phyloP scores from a whole-genome alignment of 2,888 invertebrate species.

The Theretra japonica region DNA sequence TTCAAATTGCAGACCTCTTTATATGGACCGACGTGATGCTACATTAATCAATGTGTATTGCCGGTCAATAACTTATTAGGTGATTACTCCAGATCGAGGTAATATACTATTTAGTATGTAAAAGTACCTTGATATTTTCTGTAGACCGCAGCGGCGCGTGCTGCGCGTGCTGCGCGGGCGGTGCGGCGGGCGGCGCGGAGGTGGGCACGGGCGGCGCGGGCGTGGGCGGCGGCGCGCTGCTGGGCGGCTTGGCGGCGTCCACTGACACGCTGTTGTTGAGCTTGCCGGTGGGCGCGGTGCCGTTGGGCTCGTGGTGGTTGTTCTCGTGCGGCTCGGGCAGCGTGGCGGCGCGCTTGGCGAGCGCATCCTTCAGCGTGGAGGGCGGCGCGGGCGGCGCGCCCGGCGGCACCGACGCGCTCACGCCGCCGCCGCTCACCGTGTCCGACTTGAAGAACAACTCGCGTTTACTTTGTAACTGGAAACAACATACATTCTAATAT shows the following conservation, averaged over 20 bases:
- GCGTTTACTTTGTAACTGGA: slow-evolving; percentile 92
- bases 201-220: slow-evolving; percentile 79
- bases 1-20: not conserved
- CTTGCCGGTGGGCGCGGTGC: slow-evolving; percentile 62
- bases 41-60: not conserved
- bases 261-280: slow-evolving; percentile 76
- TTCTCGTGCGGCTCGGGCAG: slow-evolving; percentile 76
- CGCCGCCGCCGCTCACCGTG: slow-evolving; percentile 83
- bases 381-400: slow-evolving; percentile 77
- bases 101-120: too few relatives aligned
- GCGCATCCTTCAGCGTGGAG: slow-evolving; percentile 80
- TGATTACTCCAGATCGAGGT: not conserved
- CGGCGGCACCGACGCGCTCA: slow-evolving; percentile 69
- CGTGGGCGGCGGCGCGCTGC: slow-evolving; percentile 72
- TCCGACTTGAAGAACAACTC: slow-evolving; percentile 94
- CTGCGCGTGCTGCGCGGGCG: slow-evolving; percentile 49
- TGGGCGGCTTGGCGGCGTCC: slow-evolving; percentile 71
- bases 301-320: slow-evolving; percentile 82
- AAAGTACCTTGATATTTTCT: slow-evolving; percentile 76
- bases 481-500: slow-evolving; percentile 48
- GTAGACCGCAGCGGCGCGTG: slow-evolving; percentile 71
- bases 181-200: slow-evolving; percentile 62
- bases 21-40: not conserved
- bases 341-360: slow-evolving; percentile 76
- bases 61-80: not conserved